These are phyloP conservation scores for Vulpes lagopus DNA, from an alignment of 2,113 vertebrate genomes.

Conservation along the genomic window DNA sequence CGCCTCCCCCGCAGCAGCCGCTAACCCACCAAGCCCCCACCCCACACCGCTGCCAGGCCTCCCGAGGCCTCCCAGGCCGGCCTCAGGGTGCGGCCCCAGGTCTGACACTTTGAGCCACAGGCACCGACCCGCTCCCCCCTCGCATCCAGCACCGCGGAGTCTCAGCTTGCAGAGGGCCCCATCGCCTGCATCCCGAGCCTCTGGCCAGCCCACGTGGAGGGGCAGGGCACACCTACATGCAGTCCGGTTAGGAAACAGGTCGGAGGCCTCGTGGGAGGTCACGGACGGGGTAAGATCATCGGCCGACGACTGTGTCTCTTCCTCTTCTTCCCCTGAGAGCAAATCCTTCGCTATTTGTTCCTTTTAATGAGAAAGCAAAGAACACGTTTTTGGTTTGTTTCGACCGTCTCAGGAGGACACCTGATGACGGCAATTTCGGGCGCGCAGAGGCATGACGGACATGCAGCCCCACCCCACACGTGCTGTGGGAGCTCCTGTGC, in stretches of 20 bases:
- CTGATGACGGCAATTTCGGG: fast-evolving
- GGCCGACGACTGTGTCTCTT: conserved; percentile 91
- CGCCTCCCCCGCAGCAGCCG: fast-evolving
- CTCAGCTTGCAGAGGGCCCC: neutral
- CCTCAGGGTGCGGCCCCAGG: fast-evolving
- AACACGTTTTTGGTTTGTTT: conserved; percentile 50
- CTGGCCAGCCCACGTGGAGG: neutral
- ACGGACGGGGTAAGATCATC: conserved; percentile 94
- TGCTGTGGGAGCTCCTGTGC: too few relatives aligned
- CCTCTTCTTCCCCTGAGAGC: conserved; percentile 93
- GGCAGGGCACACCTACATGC: conserved; percentile 82
- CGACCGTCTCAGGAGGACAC: too few relatives aligned
- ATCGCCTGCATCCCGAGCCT: neutral
- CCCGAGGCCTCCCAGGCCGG: fast-evolving
- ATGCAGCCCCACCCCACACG: too few relatives aligned
- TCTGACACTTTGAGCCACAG: neutral
- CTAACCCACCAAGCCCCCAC: fast-evolving
- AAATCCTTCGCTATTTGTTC: conserved; percentile 94
- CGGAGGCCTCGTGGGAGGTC: conserved; percentile 92
- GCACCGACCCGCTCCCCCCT: neutral
- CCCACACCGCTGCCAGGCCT: too few relatives aligned
- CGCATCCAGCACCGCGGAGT: fast-evolving
- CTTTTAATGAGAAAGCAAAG: conserved; percentile 87
- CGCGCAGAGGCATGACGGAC: too few relatives aligned
- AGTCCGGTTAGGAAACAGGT: conserved; percentile 90